Evolutionary conservation across 2,113 vertebrate genomes (phyloP).

Genomic region (Oryzias woworae): DNA sequence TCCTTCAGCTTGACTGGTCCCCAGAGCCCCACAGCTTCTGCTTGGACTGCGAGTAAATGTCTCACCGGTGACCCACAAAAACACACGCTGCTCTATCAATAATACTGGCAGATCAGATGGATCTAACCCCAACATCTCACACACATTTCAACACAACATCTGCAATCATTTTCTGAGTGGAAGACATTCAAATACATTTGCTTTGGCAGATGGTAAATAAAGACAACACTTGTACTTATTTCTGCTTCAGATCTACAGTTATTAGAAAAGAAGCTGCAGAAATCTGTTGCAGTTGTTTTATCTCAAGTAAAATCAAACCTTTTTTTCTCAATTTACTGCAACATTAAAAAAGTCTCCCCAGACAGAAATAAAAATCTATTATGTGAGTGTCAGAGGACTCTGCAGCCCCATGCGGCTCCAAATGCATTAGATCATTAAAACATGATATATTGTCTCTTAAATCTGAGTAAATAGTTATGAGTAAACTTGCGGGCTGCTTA

Average conservation of each 20-base stretch:
- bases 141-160: too few species aligned
- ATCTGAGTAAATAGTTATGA: slow-evolving; percentile 40
- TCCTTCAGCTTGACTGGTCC: slow-evolving; percentile 20
- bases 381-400: slow-evolving; percentile 34
- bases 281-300: too few species aligned
- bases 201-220: too few species aligned
- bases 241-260: neutral
- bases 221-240: neutral
- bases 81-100: slow-evolving; percentile 20
- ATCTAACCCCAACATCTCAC: neutral
- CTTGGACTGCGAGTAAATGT: slow-evolving; percentile 28
- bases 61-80: slow-evolving; percentile 21
- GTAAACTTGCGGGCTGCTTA: slow-evolving; percentile 42
- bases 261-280: too few species aligned
- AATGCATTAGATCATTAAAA: slow-evolving; percentile 8
- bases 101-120: neutral
- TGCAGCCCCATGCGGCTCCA: neutral
- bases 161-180: too few species aligned
- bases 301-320: too few species aligned
- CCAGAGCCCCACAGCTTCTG: slow-evolving; percentile 20
- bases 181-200: too few species aligned
- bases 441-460: slow-evolving; percentile 3
- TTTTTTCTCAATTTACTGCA: neutral
- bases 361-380: slow-evolving; percentile 25
- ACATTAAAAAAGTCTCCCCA: slow-evolving; percentile 9